phyloP scores from a whole-genome alignment of 1,140 invertebrate species.

The Pseudomyrmex flavicornis region DNA sequence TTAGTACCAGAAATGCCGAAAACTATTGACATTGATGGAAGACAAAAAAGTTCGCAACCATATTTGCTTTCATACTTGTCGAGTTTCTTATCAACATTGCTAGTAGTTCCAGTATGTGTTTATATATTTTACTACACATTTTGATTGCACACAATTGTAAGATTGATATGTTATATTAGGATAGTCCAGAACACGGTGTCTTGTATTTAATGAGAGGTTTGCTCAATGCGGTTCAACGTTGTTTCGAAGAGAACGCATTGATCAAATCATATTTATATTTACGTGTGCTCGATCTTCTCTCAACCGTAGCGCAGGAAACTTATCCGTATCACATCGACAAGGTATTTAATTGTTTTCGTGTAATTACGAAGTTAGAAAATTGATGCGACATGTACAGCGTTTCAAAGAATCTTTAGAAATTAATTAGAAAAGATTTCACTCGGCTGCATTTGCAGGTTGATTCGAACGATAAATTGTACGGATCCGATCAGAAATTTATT shows the following conservation, averaged over 20 bases:
- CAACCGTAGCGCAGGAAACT: constrained; percentile 90
- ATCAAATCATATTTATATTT: constrained; percentile 88
- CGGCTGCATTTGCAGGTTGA: constrained; percentile 89
- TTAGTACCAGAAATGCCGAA: constrained; percentile 92
- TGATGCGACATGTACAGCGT: constrained; percentile 28
- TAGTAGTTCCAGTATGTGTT: constrained; percentile 92
- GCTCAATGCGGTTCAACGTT: constrained; percentile 90
- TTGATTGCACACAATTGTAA: constrained; percentile 64
- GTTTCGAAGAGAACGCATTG: constrained; percentile 87
- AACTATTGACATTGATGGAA: constrained; percentile 91
- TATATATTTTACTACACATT: background rate
- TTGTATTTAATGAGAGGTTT: constrained; percentile 91
- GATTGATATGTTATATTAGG: constrained; percentile 84
- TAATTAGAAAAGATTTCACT: constrained; percentile 40
- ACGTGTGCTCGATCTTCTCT: constrained; percentile 90
- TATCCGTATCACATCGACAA: constrained; percentile 94
- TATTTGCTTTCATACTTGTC: constrained; percentile 90
- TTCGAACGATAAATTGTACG: constrained; percentile 97
- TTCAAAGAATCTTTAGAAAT: background rate
- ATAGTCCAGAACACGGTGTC: constrained; percentile 94
- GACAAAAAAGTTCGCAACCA: constrained; percentile 89
- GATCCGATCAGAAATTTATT: constrained; percentile 94
- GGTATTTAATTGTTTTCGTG: constrained; percentile 84
- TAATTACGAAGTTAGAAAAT: background rate
- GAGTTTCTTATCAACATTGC: constrained; percentile 93